Evolutionary conservation across 2,113 vertebrate genomes (phyloP).

Genomic region (Pluvianellus socialis): DNA sequence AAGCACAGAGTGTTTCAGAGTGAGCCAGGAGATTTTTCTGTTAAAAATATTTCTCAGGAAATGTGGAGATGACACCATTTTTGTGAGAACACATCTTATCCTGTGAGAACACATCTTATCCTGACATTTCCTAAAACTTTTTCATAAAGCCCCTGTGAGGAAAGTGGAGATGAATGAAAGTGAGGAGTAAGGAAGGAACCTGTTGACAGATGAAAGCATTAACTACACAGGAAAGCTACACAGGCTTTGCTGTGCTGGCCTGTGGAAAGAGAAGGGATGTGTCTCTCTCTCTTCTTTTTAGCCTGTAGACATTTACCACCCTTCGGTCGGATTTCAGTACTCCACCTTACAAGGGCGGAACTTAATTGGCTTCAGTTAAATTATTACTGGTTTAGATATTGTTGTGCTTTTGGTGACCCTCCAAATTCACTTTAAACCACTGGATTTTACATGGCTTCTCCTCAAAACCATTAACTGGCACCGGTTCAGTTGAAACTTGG

Average conservation of each 20-base stretch:
- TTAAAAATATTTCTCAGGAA: not conserved
- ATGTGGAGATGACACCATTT: not conserved
- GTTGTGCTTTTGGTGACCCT: constrained; percentile 13
- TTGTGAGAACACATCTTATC: not conserved
- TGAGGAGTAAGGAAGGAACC: not conserved
- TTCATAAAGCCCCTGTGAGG: not conserved
- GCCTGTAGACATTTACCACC: not conserved
- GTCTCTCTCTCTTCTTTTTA: not conserved
- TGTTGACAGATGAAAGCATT: not conserved
- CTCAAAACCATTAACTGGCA: constrained; percentile 35
- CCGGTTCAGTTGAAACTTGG: constrained; percentile 20
- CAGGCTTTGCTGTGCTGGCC: not conserved
- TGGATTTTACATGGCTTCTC: constrained; percentile 28
- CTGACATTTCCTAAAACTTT: not conserved
- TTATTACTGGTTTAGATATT: constrained; percentile 22
- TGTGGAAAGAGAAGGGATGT: not conserved
- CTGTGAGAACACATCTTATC: not conserved
- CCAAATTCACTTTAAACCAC: constrained; percentile 12
- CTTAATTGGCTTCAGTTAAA: not conserved
- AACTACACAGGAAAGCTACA: not conserved
- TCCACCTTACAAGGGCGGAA: not conserved
- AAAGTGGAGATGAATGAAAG: not conserved
- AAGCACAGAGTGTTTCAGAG: not conserved
- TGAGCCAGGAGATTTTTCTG: not conserved
- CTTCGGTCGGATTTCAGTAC: not conserved